A percentile compares a stretch with the other conserved stretches of the same genome.
phyloP scores from a whole-genome alignment of 1,140 invertebrate genomes.

The Aethina tumida region DNA sequence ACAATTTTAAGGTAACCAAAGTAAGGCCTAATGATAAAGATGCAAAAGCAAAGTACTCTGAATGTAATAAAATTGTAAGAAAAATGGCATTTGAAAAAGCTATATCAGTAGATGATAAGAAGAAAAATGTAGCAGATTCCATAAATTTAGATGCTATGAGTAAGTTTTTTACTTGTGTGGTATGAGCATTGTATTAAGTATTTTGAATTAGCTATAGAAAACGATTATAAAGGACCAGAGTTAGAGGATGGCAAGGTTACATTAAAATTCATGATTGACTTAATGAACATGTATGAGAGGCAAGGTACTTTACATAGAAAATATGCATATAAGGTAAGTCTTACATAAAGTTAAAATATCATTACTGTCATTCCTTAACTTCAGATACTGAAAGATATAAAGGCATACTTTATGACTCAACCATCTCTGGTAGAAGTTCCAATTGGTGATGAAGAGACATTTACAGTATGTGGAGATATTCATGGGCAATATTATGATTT shows the following conservation, averaged over 20 bases:
- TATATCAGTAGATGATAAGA: constrained; percentile 85
- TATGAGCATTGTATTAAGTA: constrained; percentile 10
- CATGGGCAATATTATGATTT: constrained; percentile 99
- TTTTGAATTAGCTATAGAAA: constrained; percentile 69
- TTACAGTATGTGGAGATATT: constrained; percentile 99
- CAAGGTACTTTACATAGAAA: constrained; percentile 92
- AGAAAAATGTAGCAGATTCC: constrained; percentile 73
- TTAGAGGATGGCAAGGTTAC: constrained; percentile 86
- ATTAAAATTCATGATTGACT: constrained; percentile 68
- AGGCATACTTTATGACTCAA: constrained; percentile 71
- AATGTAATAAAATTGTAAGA: constrained; percentile 95
- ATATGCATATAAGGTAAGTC: constrained; percentile 88
- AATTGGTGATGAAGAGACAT: constrained; percentile 82
- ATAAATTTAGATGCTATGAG: constrained; percentile 87
- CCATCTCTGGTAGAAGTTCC: constrained; percentile 84
- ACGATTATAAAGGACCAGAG: constrained; percentile 85
- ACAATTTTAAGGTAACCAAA: constrained; percentile 64
- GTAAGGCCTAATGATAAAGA: constrained; percentile 88
- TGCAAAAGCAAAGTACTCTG: constrained; percentile 84
- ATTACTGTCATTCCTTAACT: constrained; percentile 23
- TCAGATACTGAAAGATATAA: constrained; percentile 87
- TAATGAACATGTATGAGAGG: constrained; percentile 85
- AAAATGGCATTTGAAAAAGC: constrained; percentile 94
- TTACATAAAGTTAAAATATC: neutral
- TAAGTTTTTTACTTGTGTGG: constrained; percentile 42